Base-by-base conservation (phyloP, 30 jellyfish, hydroid and myxozoan species). In the Nemopilema nomurai region DNA sequence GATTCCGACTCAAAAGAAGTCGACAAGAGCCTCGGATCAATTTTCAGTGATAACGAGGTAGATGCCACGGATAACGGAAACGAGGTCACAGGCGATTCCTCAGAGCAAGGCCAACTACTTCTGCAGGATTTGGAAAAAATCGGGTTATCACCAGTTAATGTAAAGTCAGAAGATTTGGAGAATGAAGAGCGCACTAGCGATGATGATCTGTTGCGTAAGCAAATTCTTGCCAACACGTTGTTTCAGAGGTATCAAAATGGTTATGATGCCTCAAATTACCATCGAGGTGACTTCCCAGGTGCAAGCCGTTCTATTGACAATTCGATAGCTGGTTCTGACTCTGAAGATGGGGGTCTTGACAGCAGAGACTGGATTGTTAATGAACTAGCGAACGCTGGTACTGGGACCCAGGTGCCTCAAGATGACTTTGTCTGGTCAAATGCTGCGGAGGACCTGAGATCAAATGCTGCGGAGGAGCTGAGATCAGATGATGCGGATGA, bases 351-450 rank as follows among this genome's bases (percentile, higher is more conserved):
- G 29, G 73, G 67, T 22, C 80, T 50, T 28, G 92, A 83, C 41
- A 68, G 49, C 18, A 28, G 92, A 28, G 67, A 83, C 78, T 51
- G 86, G 74, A 71, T 83, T 23, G 68, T 83, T 26, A 67, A 83
- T 31, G 82, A 83, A 18, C 70, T 72, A 1, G 81, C 77, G 30
- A 71, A 83, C 51, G 86, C 92, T 17, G 92, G 83, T 52, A 68
- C 81, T 6, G 84, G 78, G 49, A 69, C 77, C 28, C 81, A 81
- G 68, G 76, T 68, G 28, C 87, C 87, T 18, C 57, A 81, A 4
- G 86, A 71, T 64, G 86, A 83, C 18, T 51, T 69, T 30, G 86
- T 69, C 62, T 51, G 76, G 78, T 51, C 76, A 25, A 62, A 72
- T 72, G 62, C 67, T 20, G 92, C 62, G 16, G 77, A 52, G 13